phyloP scores from a whole-genome alignment of 2,888 invertebrate species.

The Polyommatus icarus region DNA sequence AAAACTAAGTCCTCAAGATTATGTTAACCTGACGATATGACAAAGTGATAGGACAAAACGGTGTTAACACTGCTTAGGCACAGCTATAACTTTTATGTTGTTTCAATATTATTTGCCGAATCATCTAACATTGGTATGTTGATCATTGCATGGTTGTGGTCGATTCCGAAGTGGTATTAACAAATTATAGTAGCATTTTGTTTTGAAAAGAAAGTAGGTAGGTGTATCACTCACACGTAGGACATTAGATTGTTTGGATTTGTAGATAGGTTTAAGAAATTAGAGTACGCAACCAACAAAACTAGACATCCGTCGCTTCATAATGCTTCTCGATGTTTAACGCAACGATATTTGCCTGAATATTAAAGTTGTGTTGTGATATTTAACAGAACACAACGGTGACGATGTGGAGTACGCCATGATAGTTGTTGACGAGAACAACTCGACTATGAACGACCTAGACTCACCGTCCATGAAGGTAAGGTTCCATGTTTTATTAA shows the following conservation, averaged over 20 bases:
- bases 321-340: conserved; percentile 28
- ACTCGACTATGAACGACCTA: conserved; percentile 90
- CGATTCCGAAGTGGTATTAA: neutral
- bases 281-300: conserved; percentile 1
- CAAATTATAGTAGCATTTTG: neutral
- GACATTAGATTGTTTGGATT: conserved; percentile 2
- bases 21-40: neutral
- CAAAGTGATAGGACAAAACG: conserved; percentile 52
- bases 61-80: conserved; percentile 70
- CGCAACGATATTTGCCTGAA: neutral
- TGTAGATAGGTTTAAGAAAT: neutral
- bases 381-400: conserved; percentile 75
- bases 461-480: conserved; percentile 94
- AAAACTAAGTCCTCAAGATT: neutral
- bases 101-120: conserved; percentile 64
- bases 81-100: conserved; percentile 59
- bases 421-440: conserved; percentile 93
- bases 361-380: conserved; percentile 28
- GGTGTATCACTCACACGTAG: neutral
- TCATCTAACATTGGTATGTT: conserved; percentile 50
- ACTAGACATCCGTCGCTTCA: conserved; percentile 23
- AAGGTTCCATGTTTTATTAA: conserved; percentile 43
- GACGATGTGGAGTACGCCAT: conserved; percentile 94
- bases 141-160: conserved; percentile 13
- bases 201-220: conserved; percentile 3